These are phyloP conservation scores for Crotophaga sulcirostris DNA, from an alignment of 2,113 vertebrate genomes.

Conservation along the genomic window DNA sequence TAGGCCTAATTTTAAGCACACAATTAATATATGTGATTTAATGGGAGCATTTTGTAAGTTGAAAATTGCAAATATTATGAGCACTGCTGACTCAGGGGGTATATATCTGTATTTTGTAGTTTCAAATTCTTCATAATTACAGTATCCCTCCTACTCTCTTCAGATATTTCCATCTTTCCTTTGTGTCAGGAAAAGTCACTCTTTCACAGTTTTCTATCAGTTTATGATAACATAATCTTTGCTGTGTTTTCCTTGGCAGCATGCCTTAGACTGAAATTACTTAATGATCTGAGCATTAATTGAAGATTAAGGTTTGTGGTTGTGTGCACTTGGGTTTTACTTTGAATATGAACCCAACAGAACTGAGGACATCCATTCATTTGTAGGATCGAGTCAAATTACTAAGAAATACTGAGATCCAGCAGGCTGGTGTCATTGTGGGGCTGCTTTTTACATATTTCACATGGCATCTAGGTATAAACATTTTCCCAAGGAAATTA, in stretches of 20 bases:
- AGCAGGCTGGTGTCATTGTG: neutral
- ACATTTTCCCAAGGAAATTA: neutral
- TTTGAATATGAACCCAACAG: neutral
- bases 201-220: constrained; percentile 2
- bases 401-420: neutral
- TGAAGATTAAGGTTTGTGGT: neutral
- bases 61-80: neutral
- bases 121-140: neutral
- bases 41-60: neutral
- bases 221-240: neutral
- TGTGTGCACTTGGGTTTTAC: neutral
- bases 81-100: neutral
- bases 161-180: neutral
- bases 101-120: neutral
- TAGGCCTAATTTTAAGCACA: neutral
- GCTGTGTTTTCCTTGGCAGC: neutral
- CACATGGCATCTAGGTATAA: neutral
- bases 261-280: neutral
- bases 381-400: neutral
- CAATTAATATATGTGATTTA: neutral
- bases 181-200: neutral
- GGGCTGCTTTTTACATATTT: neutral
- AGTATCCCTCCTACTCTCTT: neutral
- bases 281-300: neutral
- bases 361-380: neutral